Conservation (phyloP, 2,113 vertebrate species). For the Salvelinus fontinalis region DNA sequence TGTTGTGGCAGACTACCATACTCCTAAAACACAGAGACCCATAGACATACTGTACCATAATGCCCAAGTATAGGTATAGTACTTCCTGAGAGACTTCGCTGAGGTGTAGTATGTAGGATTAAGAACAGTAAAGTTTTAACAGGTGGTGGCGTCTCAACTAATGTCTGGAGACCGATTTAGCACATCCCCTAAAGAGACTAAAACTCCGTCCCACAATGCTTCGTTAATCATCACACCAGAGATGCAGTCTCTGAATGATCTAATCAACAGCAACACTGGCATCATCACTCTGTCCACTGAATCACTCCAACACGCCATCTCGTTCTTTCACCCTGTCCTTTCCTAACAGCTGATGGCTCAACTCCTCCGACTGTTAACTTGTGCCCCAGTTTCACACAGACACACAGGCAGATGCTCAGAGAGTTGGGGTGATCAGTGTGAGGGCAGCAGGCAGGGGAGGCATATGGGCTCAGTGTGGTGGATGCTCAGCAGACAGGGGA, state of each 20-base stretch:
- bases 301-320: too few relatives aligned
- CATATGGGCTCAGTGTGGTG: constrained; percentile 9
- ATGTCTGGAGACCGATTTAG: not conserved
- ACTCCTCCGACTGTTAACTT: not conserved
- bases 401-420: constrained; percentile 4
- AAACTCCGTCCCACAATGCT: too few relatives aligned
- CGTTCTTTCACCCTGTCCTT: too few relatives aligned
- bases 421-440: constrained; percentile 8
- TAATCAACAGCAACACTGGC: constrained; percentile 10
- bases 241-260: not conserved
- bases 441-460: constrained; percentile 14
- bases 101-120: too few relatives aligned
- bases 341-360: not conserved
- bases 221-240: not conserved
- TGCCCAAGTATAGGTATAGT: too few relatives aligned
- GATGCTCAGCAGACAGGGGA: constrained; percentile 5
- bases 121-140: not conserved
- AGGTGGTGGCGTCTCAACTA: not conserved
- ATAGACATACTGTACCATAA: too few relatives aligned
- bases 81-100: too few relatives aligned
- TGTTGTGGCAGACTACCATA: too few relatives aligned
- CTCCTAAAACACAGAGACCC: too few relatives aligned
- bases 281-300: not conserved
- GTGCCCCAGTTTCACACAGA: constrained; percentile 9
- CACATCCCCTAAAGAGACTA: not conserved